Base-by-base conservation (phyloP, 1,140 invertebrate species). In the Pseudomyrmex gracilis region DNA sequence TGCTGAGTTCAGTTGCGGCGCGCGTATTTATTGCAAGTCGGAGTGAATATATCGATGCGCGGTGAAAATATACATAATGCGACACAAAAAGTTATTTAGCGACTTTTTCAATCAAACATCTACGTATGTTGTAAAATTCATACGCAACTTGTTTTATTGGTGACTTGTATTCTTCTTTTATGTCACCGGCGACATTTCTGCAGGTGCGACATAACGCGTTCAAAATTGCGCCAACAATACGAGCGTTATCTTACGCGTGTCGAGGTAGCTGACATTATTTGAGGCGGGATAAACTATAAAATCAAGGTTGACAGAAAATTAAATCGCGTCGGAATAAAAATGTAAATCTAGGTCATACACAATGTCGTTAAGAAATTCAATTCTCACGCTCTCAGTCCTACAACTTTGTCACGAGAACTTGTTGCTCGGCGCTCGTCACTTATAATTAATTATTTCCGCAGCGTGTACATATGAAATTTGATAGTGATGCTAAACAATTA, bases 361-460 rank as follows among this genome's bases (percentile, higher is more conserved):
- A 68, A 58, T 78, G 57, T 47, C 53, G 53, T 58, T 58, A 70
- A 70, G 64, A 8, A 20, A 47, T 43, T 70, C 43, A 20, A 55
- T 53, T 78, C 34, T 57, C 43, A 17, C 53, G 20, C 20, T 12
- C 20, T 12, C 51, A 47, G 43, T 34, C 17, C 13, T 22, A n/a
- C 47, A 22, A 77, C 61, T 67, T 70, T 12, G 64, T 78, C 53
- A 68, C 76, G 12, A 71, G 76, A 57, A 78, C 64, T 78, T 70
- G 66, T 80, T 80, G 76, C 76, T 80, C 20, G 15, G 15, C 20
- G 34, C 20, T 43, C 45, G 73, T 66, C 47, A 77, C 4, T 15
- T 71, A 34, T 80, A 80, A 80, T 71, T 80, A 80, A 80, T 80
- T 53, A 70, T 58, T 57, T 5, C 34, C 43, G 20, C 15, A 34